These are phyloP conservation scores for Albula goreensis DNA, from an alignment of 2,113 vertebrate species.

Conservation along the genomic window DNA sequence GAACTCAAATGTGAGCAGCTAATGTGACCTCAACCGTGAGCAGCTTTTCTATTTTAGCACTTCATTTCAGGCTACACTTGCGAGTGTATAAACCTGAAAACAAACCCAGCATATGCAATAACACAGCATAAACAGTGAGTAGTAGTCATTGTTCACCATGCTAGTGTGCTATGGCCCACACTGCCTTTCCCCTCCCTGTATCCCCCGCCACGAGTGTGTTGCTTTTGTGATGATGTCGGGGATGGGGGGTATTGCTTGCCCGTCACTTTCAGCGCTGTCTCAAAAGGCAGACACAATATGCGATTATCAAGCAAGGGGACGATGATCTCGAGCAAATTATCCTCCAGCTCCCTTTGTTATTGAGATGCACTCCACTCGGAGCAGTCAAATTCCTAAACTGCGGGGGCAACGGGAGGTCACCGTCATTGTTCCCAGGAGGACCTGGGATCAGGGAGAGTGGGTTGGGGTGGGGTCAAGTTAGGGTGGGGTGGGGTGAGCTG, in stretches of 20 bases:
- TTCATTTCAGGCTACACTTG: background rate
- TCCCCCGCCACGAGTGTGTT: background rate
- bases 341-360: constrained; percentile 23
- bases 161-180: no score
- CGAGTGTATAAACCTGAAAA: background rate
- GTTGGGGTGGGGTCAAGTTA: background rate
- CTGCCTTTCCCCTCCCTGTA: background rate
- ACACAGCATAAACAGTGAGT: background rate
- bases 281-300: constrained; percentile 18
- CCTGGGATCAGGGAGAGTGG: background rate
- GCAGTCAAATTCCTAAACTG: constrained; percentile 34
- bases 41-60: background rate
- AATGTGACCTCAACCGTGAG: background rate
- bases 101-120: background rate
- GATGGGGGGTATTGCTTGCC: background rate
- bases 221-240: background rate
- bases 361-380: constrained; percentile 30
- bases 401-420: constrained; percentile 22
- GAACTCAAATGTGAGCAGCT: background rate
- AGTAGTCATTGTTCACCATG: background rate
- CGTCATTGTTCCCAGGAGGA: constrained; percentile 28
- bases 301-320: background rate
- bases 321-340: constrained; percentile 21
- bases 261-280: background rate
- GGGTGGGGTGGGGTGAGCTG: background rate